Evolutionary conservation across 2,797 vertebrate species (phyloP), one percentile per base, ranked within the genome.

Genomic region (Cottoperca gobio): DNA sequence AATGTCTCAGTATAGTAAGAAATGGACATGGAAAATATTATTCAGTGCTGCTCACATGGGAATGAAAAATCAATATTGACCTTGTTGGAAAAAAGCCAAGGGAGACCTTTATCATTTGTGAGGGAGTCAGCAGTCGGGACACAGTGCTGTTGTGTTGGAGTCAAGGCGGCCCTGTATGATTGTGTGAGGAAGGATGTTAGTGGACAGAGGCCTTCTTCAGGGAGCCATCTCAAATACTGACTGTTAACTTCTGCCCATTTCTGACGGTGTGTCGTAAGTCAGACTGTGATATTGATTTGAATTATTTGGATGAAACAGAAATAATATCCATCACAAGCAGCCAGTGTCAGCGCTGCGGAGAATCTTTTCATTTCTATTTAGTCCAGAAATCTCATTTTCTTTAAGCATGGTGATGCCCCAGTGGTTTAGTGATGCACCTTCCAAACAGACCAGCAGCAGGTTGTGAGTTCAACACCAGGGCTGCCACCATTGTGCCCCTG

Each of bases 51-150:
- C 72, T 85, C 84, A 73, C 83, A 79, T 75, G 78, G 76, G 84
- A 82, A 86, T 87, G 83, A 86, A 89, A 88, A 86, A 89, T 91
- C 90, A 84, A 92, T 93, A 89, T 79, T 87, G 78, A 89, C 81
- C 86, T 78, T 67, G 76, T 86, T 81, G 58, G 35, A 61, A 66
- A 62, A 78, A 70, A 76, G 67, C 73, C 75, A 81, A 33, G 35
- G 49, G 84, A 88, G 86, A 73, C 87, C 74, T 62, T 65, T 87
- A 72, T 84, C 73, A 77, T 89, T 78, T 80, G 67, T 73, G 78
- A 86, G 61, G 3, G 53, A 81, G 86, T 87, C 87, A 82, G 84
- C 86, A 87, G 75, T 45, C 79, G 64, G 40, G 83, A 74, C n/a
- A 59, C 73, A 64, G 52, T 53, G 72, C 28, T 45, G 43, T 59